These are phyloP conservation scores for Lottia scabra DNA, from an alignment of 2,888 invertebrate genomes.

Conservation along the genomic window DNA sequence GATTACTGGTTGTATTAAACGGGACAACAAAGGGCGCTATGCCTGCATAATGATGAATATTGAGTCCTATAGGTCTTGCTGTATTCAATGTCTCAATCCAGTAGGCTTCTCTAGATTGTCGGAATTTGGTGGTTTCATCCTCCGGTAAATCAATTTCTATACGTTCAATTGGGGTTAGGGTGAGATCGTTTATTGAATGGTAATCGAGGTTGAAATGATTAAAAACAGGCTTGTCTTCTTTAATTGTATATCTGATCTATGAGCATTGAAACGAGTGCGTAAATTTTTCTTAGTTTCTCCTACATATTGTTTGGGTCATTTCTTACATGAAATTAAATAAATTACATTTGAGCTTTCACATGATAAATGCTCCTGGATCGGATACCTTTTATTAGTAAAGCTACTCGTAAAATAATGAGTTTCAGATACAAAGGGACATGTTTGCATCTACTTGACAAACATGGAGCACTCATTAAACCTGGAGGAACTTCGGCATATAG, in stretches of 20 bases:
- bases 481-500: no score
- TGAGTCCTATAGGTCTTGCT: no score
- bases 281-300: neutral
- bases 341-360: neutral
- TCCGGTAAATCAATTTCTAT: neutral
- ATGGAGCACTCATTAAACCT: no score
- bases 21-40: no score
- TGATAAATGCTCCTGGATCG: neutral
- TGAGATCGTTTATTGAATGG: neutral
- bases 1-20: no score
- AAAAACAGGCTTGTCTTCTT: neutral
- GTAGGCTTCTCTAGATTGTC: neutral
- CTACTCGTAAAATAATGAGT: no score
- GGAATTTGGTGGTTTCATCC: neutral
- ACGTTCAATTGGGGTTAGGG: neutral
- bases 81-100: no score
- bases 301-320: neutral
- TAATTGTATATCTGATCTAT: neutral
- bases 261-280: neutral
- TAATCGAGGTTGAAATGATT: neutral
- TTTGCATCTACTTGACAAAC: no score
- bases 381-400: neutral
- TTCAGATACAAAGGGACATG: no score
- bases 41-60: no score
- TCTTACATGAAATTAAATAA: neutral